Conservation (phyloP, 1,140 invertebrate genomes). For the Palaemon carinicauda region DNA sequence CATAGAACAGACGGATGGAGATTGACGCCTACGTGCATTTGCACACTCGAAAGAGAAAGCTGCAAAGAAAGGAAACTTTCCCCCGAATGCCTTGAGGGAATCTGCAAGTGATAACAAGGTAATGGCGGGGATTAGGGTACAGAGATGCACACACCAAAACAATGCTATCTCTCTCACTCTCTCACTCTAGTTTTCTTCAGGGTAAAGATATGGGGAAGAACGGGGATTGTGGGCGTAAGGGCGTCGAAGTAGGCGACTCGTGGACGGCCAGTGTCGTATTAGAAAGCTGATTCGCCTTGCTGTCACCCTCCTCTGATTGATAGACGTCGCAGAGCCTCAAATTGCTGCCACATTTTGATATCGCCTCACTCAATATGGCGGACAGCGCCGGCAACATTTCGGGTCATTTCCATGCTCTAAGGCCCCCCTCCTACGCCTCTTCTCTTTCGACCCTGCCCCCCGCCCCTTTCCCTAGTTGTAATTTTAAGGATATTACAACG, state of each 20-base stretch:
- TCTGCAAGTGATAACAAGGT: too few relatives aligned
- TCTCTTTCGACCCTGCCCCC: too few relatives aligned
- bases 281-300: background rate
- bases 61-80: background rate
- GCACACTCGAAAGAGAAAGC: background rate
- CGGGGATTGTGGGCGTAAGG: too few relatives aligned
- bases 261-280: too few relatives aligned
- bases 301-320: background rate
- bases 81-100: too few relatives aligned
- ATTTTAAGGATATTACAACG: too few relatives aligned
- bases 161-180: slow-evolving; percentile 11
- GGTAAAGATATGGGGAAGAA: too few relatives aligned
- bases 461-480: too few relatives aligned
- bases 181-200: background rate
- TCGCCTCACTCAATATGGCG: background rate
- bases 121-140: too few relatives aligned
- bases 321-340: background rate
- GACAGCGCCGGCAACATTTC: background rate
- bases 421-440: too few relatives aligned
- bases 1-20: background rate
- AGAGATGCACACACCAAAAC: too few relatives aligned
- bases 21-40: background rate
- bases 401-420: background rate
- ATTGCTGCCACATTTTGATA: background rate
- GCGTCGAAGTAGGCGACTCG: too few relatives aligned